Evolutionary conservation across 2,113 vertebrate genomes (phyloP), one percentile per base, ranked within the genome.

Genomic region (Elephas maximus): DNA sequence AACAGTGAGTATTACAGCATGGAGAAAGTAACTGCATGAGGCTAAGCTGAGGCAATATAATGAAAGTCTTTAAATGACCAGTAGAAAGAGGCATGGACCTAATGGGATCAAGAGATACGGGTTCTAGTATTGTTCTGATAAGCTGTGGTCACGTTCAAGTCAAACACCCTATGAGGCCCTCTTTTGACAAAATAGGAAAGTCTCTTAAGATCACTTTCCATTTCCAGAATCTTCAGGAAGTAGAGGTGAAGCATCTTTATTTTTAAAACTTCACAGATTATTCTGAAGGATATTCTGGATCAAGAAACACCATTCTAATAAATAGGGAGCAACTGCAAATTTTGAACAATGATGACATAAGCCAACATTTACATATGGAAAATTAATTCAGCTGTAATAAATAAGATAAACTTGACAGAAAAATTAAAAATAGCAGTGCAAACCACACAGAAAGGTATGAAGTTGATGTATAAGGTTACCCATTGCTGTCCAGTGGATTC

Each of bases 141-240:
- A 84, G 71, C 37, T 78, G 33, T 30, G 41, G 57, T 65, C 57
- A 77, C 30, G 7, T 63, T 63, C 65, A 63, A 78, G 57, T 8
- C 18, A 17, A 78, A 44, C 9, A 86, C 18, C 18, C 20, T 44
- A 67, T 79, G 18, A 62, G 41, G 44, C 33, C n/a, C 37, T 73
- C 21, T 76, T 26, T 90, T 18, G 14, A 80, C 81, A 91, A 63
- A 95, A 79, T 71, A 53, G 33, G 33, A 57, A 17, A 74, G 9
- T 57, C 67, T 78, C 87, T 45, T 45, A 89, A 83, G 69, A 85
- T 91, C 30, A 90, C 53, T 74, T 91, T 86, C 41, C n/a, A 81
- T 28, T 57, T 88, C n/a, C 10, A 81, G 65, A 87, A 87, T 79
- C 26, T 82, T 41, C 26, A 33, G 69, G 44, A 95, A 71, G 18